Conservation (phyloP, 1,140 invertebrate species). For the Drosophila mayri region DNA sequence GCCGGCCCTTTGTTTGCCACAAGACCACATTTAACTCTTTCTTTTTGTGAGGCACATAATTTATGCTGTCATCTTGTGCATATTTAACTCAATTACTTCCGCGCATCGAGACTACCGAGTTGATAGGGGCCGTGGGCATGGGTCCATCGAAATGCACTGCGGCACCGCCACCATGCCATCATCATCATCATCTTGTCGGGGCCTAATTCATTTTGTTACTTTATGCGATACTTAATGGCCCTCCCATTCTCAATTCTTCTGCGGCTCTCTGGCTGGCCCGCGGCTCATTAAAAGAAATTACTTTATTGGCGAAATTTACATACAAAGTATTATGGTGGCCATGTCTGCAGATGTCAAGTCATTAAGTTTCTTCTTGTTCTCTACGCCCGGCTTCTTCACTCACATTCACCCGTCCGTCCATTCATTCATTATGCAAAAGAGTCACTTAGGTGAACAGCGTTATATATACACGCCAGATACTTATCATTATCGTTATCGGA, state of each 20-base stretch:
- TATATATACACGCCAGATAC: constrained; percentile 31
- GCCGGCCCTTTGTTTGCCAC: constrained; percentile 58
- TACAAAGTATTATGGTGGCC: constrained; percentile 80
- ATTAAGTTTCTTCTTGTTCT: constrained; percentile 55
- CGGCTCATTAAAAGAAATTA: constrained; percentile 80
- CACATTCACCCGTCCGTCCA: constrained; percentile 7
- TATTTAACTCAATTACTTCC: constrained; percentile 83
- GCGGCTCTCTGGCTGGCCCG: constrained; percentile 53
- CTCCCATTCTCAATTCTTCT: constrained; percentile 34
- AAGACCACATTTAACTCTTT: constrained; percentile 81
- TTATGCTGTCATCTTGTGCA: constrained; percentile 83
- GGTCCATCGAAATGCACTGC: background rate
- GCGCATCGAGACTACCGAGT: constrained; percentile 65
- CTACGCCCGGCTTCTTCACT: constrained; percentile 22
- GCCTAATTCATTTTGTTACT: constrained; percentile 78
- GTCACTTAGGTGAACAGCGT: constrained; percentile 57
- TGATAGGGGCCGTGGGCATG: constrained; percentile 64
- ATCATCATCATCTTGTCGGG: constrained; percentile 69
- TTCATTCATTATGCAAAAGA: constrained; percentile 57
- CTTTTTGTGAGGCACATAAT: constrained; percentile 64
- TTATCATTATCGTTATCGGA: constrained; percentile 56
- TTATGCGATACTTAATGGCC: constrained; percentile 74
- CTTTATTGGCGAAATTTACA: constrained; percentile 80
- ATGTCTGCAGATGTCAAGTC: constrained; percentile 75
- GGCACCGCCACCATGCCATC: constrained; percentile 19